Conservation (phyloP, 2,797 vertebrate genomes). For the Schizopygopsis pylzovi region DNA sequence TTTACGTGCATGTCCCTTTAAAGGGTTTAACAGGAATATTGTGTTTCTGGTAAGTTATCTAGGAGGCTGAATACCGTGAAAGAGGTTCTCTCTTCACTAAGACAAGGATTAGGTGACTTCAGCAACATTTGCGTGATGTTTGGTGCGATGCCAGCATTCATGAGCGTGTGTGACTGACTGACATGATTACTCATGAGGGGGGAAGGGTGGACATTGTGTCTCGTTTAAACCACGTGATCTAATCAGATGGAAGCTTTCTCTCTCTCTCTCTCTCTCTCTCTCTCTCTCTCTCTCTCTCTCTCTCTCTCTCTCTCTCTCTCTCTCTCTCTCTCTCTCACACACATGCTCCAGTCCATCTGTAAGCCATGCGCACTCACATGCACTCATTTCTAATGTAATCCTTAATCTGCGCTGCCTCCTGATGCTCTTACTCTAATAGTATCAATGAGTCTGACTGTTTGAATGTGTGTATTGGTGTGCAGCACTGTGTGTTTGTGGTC, state of each 20-base stretch:
- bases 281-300: no score
- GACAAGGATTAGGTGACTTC: constrained; percentile 26
- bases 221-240: constrained; percentile 45
- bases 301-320: constrained; percentile 7
- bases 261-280: background rate
- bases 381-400: constrained; percentile 64
- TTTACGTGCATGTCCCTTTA: constrained; percentile 3
- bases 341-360: constrained; percentile 41
- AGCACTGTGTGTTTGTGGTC: constrained; percentile 14
- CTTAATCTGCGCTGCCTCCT: constrained; percentile 60
- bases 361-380: constrained; percentile 54
- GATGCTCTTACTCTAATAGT: constrained; percentile 60
- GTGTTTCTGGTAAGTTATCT: background rate
- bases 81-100: background rate
- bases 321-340: no score
- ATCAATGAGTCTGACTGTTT: constrained; percentile 50
- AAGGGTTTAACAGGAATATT: background rate
- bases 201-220: constrained; percentile 36
- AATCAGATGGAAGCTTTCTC: constrained; percentile 30
- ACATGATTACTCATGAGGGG: constrained; percentile 5
- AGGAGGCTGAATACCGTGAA: background rate
- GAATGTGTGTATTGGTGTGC: constrained; percentile 28
- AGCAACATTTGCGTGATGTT: constrained; percentile 45
- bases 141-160: constrained; percentile 18
- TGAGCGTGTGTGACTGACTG: constrained; percentile 20